Base-by-base conservation (phyloP, 2,888 invertebrate genomes). In the Pseudococcus longispinus region DNA sequence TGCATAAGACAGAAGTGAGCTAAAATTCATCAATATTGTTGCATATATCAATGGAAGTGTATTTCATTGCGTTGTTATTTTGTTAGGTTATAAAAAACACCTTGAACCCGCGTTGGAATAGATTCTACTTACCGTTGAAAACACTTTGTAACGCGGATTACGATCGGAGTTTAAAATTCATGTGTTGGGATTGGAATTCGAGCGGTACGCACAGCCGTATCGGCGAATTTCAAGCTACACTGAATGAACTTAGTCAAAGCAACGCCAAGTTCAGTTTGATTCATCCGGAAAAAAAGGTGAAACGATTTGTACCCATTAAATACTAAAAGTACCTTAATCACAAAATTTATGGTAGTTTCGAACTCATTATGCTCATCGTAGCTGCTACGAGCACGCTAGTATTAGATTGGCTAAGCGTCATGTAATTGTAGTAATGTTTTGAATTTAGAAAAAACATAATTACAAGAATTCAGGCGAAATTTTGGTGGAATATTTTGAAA, bases 1-100 rank as follows among this genome's bases (percentile, higher is more conserved):
- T 92, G 4, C 92, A 92, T 89, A 92, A 92, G 89, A 93, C 92
- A 60, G 93, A 93, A 89, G 91, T 91, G 84, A 20, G 80, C 18
- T 11, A 8, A 26, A 20, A 77, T 26, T 23, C 29, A n/a, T 32
- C 32, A 3, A 46, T 2, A n/a, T 37, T 37, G 15, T 0, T 1
- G 3, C 13, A 46, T 46, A 1, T 15, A 37, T 37, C 4, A 46
- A 37, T 9, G 4, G 3, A 46, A 26, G 15, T 83, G 20, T 13
- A 23, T 83, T 51, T 46, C 18, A 65, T 26, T 8, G 26, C 13
- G 29, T 83, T 37, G 82, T 83, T 84, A 11, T 80, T 74, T 32
- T 60, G 84, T 5, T 60, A 90, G 90, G 89, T 89, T 2, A 90
- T 92, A 42, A 91, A 91, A 88, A 91, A 91, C 87, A 92, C 91